Conservation (phyloP, 2,113 vertebrate genomes). For the Ophiodon elongatus region DNA sequence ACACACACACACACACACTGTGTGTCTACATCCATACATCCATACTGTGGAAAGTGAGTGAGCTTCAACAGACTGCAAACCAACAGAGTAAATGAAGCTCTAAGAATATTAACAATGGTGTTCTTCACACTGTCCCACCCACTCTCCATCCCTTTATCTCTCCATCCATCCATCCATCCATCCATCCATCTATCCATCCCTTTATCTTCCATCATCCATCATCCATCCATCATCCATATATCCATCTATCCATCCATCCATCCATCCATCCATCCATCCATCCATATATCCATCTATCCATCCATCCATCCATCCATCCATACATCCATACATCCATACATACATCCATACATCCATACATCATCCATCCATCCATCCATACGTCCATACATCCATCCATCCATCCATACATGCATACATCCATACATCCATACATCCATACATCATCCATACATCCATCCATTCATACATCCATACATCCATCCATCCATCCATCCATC, state of each 20-base stretch:
- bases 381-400: background rate
- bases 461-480: background rate
- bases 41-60: constrained; percentile 35
- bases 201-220: no score
- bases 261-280: background rate
- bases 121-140: constrained; percentile 9
- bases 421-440: background rate
- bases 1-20: constrained; percentile 10
- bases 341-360: constrained; percentile 6
- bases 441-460: background rate
- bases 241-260: background rate
- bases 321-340: background rate
- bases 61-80: constrained; percentile 42
- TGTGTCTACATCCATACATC: no score
- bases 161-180: background rate
- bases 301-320: no score
- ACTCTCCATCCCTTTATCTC: background rate
- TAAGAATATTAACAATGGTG: constrained; percentile 33
- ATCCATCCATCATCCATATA: no score
- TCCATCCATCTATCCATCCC: background rate
- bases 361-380: no score
- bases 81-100: constrained; percentile 56
- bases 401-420: no score
- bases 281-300: background rate
- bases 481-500: background rate